These are phyloP conservation scores for Stenoptilia bipunctidactyla DNA, from an alignment of 2,888 invertebrate genomes.

Conservation along the genomic window DNA sequence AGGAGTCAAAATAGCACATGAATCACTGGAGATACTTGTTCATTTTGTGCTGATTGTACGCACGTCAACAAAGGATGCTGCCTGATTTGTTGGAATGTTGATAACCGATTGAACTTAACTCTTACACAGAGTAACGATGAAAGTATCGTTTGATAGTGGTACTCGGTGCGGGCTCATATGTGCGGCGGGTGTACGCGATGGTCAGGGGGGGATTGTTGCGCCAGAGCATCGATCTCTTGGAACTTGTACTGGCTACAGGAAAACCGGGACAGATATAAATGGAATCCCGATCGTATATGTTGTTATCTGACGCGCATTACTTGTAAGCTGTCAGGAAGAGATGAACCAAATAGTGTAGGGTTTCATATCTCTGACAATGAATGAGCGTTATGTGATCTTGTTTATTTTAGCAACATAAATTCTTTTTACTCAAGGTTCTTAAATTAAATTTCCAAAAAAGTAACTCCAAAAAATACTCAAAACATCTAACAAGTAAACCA, in stretches of 20 bases:
- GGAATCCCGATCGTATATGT: conserved; percentile 37
- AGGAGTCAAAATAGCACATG: no score
- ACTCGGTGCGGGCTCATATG: not conserved
- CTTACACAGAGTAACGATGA: no score
- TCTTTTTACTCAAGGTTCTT: no score
- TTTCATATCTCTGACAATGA: no score
- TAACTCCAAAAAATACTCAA: no score
- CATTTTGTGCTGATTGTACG: no score
- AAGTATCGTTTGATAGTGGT: not conserved
- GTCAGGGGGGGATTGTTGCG: not conserved
- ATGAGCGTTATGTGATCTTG: no score
- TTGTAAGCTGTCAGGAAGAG: conserved; percentile 2
- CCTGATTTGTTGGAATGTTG: not conserved
- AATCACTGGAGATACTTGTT: no score
- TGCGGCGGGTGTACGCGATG: not conserved
- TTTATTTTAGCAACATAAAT: no score
- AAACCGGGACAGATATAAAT: conserved; percentile 46
- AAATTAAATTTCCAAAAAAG: no score
- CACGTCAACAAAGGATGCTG: not conserved
- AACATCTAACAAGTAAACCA: no score
- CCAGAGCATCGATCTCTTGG: conserved; percentile 17
- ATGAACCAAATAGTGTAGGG: no score
- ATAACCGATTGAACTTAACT: not conserved
- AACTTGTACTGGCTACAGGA: conserved; percentile 36
- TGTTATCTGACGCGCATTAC: conserved; percentile 14